Base-by-base conservation (phyloP, 53 echinoderm and acorn worm genomes). In the Antedon mediterranea region DNA sequence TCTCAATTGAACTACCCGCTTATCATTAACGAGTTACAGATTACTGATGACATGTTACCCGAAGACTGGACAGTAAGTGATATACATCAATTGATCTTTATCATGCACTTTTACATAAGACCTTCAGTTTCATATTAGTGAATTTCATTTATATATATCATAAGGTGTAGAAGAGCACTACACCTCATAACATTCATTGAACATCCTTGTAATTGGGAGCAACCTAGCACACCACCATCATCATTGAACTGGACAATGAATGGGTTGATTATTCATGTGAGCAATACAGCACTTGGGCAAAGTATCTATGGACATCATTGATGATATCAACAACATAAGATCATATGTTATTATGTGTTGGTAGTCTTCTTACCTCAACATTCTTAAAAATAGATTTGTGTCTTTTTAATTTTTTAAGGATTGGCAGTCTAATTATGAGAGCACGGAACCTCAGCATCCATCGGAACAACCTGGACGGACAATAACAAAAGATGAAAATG, bases 351-450 rank as follows among this genome's bases (percentile, higher is more conserved):
- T n/a, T n/a, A n/a, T n/a, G n/a, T n/a, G n/a, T n/a, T n/a, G n/a
- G n/a, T n/a, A n/a, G n/a, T 85, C 28, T 79, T 27, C 72, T 75
- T 28, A n/a, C 76, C 26, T 27, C 30, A 0, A 18, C 43, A 20
- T 43, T 43, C 14, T n/a, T n/a, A n/a, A n/a, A 43, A 30, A 57
- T 23, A 28, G 31, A 32, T 34, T 28, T 0, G 3, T 20, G 13
- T 72, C 31, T 83, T 42, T 71, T 34, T 78, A 43, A 4, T 28
- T 29, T 31, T 18, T 76, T 28, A 33, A 91, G 91, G 43, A 80
- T 14, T 91, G 91, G 91, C 88, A 91, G 13, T 88, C 91, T 2
- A 42, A 79, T 0, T 88, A 91, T 72, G 43, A 83, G 14, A 85
- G 84, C 30, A 84, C 78, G 43, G 85, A 72, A n/a, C 31, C 72